phyloP scores from a whole-genome alignment of 2,888 invertebrate species.

The Anagyrus pseudococci region DNA sequence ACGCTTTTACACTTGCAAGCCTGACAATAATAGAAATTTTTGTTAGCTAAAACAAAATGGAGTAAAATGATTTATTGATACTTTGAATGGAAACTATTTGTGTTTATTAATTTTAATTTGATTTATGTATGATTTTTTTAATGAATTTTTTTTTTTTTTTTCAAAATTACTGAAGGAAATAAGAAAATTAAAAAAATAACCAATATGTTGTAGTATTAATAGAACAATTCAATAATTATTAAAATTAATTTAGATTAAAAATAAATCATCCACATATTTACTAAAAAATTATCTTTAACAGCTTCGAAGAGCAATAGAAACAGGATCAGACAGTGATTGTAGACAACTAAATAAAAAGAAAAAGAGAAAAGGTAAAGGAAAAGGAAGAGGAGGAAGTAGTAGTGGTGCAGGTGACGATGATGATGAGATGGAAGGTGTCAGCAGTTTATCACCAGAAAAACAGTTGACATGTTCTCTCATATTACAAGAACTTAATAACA shows the following conservation, averaged over 20 bases:
- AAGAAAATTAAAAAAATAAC: too few species aligned
- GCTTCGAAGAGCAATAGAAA: slow-evolving; percentile 56
- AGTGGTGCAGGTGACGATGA: slow-evolving; percentile 65
- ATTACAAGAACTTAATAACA: slow-evolving; percentile 80
- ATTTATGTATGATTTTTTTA: too few species aligned
- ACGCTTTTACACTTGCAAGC: too few species aligned
- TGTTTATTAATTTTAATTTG: too few species aligned
- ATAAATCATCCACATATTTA: slow-evolving; percentile 1
- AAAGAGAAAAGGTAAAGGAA: slow-evolving; percentile 57
- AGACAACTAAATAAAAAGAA: slow-evolving; percentile 58
- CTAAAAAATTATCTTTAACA: slow-evolving; percentile 38
- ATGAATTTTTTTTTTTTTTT: too few species aligned
- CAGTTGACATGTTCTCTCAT: slow-evolving; percentile 76
- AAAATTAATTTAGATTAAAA: background rate
- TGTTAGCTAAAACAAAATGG: too few species aligned
- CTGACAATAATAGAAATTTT: too few species aligned
- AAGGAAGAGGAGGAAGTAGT: slow-evolving; percentile 58
- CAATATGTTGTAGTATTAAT: too few species aligned
- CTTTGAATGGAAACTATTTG: too few species aligned
- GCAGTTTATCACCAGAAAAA: slow-evolving; percentile 69
- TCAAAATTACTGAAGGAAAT: too few species aligned
- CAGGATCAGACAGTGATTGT: slow-evolving; percentile 57
- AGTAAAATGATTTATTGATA: too few species aligned
- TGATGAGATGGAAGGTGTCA: slow-evolving; percentile 66
- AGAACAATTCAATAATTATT: too few species aligned